Evolutionary conservation across 2,797 vertebrate species (phyloP).

Genomic region (Gephyroberyx darwinii): DNA sequence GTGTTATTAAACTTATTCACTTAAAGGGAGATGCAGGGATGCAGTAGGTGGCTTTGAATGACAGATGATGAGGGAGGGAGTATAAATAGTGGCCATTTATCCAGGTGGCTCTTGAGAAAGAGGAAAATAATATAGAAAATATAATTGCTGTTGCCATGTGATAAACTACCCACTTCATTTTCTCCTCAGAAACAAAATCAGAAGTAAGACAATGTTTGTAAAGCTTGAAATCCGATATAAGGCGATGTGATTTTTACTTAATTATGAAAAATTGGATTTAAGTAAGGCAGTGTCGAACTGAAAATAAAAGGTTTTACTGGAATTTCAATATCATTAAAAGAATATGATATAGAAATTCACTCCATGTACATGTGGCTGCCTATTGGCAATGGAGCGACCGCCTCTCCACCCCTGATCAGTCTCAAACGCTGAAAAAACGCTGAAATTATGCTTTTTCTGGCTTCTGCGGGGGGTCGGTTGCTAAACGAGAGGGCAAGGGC

Average conservation of each 20-base stretch:
- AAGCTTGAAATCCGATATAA: constrained; percentile 24
- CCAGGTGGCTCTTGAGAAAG: neutral
- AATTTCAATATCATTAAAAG: neutral
- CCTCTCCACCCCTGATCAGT: neutral
- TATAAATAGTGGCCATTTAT: neutral
- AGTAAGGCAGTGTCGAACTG: neutral
- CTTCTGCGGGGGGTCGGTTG: constrained; percentile 16
- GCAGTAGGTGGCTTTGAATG: constrained; percentile 31
- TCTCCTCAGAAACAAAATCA: neutral
- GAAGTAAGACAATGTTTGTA: neutral
- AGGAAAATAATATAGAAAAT: neutral
- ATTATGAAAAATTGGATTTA: constrained; percentile 6
- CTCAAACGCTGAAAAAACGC: neutral
- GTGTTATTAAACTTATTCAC: constrained; percentile 49
- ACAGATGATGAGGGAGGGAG: constrained; percentile 19
- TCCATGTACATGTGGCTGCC: neutral
- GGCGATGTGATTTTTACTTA: neutral
- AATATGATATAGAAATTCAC: neutral
- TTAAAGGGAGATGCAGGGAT: constrained; percentile 39
- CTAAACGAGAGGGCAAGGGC: constrained; percentile 54
- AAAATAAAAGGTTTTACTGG: neutral
- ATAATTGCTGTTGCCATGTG: neutral
- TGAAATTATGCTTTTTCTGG: neutral
- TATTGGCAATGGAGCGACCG: neutral
- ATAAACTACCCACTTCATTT: constrained; percentile 2